A percentile compares a stretch with the other conserved stretches of the same genome.
phyloP scores from a whole-genome alignment of 2,888 invertebrate species.

The Agrochola macilenta region DNA sequence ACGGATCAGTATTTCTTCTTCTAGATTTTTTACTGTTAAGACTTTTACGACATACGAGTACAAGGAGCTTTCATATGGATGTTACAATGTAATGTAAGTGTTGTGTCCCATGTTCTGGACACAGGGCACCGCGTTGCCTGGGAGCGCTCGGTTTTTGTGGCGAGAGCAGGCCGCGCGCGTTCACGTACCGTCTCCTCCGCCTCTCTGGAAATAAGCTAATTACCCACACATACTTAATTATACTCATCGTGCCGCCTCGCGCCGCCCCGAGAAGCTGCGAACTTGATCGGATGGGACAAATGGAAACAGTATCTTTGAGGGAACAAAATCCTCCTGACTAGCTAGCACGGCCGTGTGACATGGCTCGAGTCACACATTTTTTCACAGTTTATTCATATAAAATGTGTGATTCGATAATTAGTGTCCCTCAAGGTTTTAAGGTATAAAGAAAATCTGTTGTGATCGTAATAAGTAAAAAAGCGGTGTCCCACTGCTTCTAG shows the following conservation, averaged over 20 bases:
- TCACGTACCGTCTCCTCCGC: constrained; percentile 35
- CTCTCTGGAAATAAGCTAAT: constrained; percentile 68
- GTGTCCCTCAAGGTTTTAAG: no score
- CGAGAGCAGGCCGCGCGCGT: constrained; percentile 34
- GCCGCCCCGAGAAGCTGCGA: background rate
- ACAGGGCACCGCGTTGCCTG: constrained; percentile 32
- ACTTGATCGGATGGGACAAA: constrained; percentile 11
- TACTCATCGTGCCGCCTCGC: constrained; percentile 39
- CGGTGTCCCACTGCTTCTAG: background rate
- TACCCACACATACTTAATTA: constrained; percentile 71
- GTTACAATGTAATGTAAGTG: constrained; percentile 20
- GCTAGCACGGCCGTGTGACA: no score
- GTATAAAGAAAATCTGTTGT: background rate
- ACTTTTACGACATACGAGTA: background rate
- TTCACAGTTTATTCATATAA: no score
- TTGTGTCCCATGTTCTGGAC: background rate
- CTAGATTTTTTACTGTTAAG: background rate
- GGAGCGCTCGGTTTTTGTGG: constrained; percentile 67
- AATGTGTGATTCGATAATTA: no score
- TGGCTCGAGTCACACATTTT: no score
- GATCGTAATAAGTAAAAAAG: background rate
- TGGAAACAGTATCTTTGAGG: background rate
- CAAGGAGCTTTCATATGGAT: constrained; percentile 16
- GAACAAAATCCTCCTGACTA: background rate
- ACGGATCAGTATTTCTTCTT: constrained; percentile 4